A percentile compares a stretch with the other conserved stretches of the same genome.
phyloP scores from a whole-genome alignment of 2,888 invertebrate species.

The Sussaba pulchella region DNA sequence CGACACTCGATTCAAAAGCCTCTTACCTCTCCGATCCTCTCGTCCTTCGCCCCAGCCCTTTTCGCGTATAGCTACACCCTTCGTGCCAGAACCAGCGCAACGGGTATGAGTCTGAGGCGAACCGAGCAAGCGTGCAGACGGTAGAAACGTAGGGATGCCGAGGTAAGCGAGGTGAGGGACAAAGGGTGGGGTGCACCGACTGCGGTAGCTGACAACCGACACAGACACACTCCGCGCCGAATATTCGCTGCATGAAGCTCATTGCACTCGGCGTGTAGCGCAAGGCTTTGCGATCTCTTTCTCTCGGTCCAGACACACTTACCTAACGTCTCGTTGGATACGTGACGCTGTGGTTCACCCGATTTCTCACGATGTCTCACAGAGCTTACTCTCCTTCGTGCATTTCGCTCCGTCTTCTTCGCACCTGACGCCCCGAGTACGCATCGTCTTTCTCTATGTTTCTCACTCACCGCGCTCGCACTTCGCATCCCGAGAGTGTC shows the following conservation, averaged over 20 bases:
- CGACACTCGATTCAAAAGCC: slow-evolving; percentile 65
- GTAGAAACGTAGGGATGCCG: slow-evolving; percentile 5
- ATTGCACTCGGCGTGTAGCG: slow-evolving; percentile 29
- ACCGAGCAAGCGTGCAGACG: slow-evolving; percentile 42
- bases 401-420: slow-evolving; percentile 1
- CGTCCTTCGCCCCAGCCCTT: slow-evolving; percentile 19
- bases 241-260: slow-evolving; percentile 36
- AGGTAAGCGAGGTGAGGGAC: slow-evolving; percentile 23
- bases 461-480: background rate
- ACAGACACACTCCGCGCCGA: slow-evolving; percentile 17
- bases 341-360: slow-evolving; percentile 50
- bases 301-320: slow-evolving; percentile 47
- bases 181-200: slow-evolving; percentile 18
- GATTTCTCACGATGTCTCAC: slow-evolving; percentile 45
- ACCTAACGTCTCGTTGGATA: slow-evolving; percentile 43
- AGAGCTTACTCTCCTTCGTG: slow-evolving; percentile 7
- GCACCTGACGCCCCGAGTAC: background rate
- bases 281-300: slow-evolving; percentile 23
- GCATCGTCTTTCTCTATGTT: slow-evolving; percentile 19
- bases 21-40: slow-evolving; percentile 37
- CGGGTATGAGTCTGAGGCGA: slow-evolving; percentile 49
- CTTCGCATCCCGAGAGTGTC: slow-evolving; percentile 14
- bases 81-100: slow-evolving; percentile 40
- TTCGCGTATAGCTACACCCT: slow-evolving; percentile 27
- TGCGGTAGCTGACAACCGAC: slow-evolving; percentile 29